These are phyloP conservation scores for Ypsolopha sequella DNA, from an alignment of 2,888 invertebrate genomes.

Conservation along the genomic window DNA sequence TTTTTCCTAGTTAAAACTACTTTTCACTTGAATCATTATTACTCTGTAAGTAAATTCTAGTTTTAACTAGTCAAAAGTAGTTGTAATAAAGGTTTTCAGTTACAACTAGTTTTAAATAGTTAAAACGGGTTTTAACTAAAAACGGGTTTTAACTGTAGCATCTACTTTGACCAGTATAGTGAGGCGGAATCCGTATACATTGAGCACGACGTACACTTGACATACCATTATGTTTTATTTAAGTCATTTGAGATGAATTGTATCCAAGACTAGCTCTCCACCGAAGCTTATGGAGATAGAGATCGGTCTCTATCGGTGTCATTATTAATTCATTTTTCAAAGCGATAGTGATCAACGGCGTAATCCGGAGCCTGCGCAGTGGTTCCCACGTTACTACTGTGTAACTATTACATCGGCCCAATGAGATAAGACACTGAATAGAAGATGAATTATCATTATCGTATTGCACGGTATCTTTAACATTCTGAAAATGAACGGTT, in stretches of 20 bases:
- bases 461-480: constrained; percentile 9
- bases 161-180: no score
- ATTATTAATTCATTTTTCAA: constrained; percentile 58
- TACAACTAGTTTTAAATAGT: no score
- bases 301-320: constrained; percentile 44
- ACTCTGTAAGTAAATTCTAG: no score
- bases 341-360: constrained; percentile 49
- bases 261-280: constrained; percentile 13
- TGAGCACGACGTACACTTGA: no score
- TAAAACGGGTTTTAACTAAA: no score
- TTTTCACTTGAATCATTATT: no score
- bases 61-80: no score
- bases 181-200: no score
- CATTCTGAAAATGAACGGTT: no score
- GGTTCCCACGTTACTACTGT: constrained; percentile 55
- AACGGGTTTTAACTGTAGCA: no score
- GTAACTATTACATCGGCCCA: constrained; percentile 6
- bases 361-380: constrained; percentile 51
- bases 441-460: constrained; percentile 21
- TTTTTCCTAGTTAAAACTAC: no score
- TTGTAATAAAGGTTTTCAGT: no score
- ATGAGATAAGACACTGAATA: constrained; percentile 9
- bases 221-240: constrained; percentile 8
- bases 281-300: constrained; percentile 37
- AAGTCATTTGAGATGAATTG: constrained; percentile 14